phyloP scores from a whole-genome alignment of 2,888 invertebrate genomes.

The Polydesmus complanatus region DNA sequence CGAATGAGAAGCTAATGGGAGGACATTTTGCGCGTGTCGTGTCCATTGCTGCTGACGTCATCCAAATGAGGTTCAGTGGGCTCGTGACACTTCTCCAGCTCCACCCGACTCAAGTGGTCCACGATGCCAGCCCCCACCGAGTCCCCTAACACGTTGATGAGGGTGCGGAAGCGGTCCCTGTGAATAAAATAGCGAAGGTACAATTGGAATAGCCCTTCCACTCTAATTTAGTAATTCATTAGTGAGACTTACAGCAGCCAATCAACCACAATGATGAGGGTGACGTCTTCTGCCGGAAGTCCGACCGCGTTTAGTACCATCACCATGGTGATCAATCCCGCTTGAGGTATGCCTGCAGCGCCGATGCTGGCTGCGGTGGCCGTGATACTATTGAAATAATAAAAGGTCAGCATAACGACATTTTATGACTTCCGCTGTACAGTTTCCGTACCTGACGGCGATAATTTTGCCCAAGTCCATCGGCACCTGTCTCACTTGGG shows the following conservation, averaged over 20 bases:
- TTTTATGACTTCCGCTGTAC: too few species aligned
- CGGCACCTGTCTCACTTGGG: slow-evolving; percentile 72
- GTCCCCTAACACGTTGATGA: slow-evolving; percentile 87
- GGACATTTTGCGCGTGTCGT: too few species aligned
- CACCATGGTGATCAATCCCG: slow-evolving; percentile 89
- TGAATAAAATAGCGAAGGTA: too few species aligned
- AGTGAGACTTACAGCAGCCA: slow-evolving; percentile 81
- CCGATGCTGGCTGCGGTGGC: slow-evolving; percentile 95
- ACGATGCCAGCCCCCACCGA: slow-evolving; percentile 87
- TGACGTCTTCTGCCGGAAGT: slow-evolving; percentile 75
- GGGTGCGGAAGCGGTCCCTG: slow-evolving; percentile 45
- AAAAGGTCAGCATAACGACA: too few species aligned
- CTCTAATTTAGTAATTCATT: too few species aligned
- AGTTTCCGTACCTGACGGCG: slow-evolving; percentile 83
- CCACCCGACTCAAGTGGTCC: slow-evolving; percentile 62
- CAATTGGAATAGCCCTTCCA: too few species aligned
- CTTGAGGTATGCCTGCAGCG: slow-evolving; percentile 92
- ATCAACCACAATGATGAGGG: slow-evolving; percentile 79
- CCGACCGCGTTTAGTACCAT: slow-evolving; percentile 87
- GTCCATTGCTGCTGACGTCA: slow-evolving; percentile 2
- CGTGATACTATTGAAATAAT: slow-evolving; percentile 53
- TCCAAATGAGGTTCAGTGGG: slow-evolving; percentile 4
- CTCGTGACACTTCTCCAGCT: slow-evolving; percentile 37
- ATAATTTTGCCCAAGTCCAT: slow-evolving; percentile 77
- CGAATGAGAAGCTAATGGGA: too few species aligned